phyloP scores from a whole-genome alignment of 2,113 vertebrate genomes.

The human (Homo sapiens) region GRCh38 chr1:109315001-109315500 shows the following conservation, averaged over 20 bases:
- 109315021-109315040: background rate
- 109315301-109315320: slow-evolving; percentile 66
- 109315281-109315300: slow-evolving; percentile 60
- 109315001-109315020: background rate
- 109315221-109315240: background rate
- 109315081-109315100: background rate
- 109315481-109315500: slow-evolving; percentile 42
- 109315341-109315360: slow-evolving; percentile 60
- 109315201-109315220: background rate
- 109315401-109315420: slow-evolving; percentile 66
- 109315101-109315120: background rate
- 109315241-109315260: slow-evolving; percentile 25
- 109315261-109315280: slow-evolving; percentile 37
- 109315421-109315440: slow-evolving; percentile 60
- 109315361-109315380: slow-evolving; percentile 68
- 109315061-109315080: background rate
- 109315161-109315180: background rate
- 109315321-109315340: slow-evolving; percentile 64
- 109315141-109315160: background rate
- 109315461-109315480: background rate
- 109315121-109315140: background rate
- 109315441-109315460: slow-evolving; percentile 2
- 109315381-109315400: slow-evolving; percentile 62
- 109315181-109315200: background rate
- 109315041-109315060: background rate